Conservation (phyloP, 2,797 vertebrate species). For the Rhabdophis nuchalis region DNA sequence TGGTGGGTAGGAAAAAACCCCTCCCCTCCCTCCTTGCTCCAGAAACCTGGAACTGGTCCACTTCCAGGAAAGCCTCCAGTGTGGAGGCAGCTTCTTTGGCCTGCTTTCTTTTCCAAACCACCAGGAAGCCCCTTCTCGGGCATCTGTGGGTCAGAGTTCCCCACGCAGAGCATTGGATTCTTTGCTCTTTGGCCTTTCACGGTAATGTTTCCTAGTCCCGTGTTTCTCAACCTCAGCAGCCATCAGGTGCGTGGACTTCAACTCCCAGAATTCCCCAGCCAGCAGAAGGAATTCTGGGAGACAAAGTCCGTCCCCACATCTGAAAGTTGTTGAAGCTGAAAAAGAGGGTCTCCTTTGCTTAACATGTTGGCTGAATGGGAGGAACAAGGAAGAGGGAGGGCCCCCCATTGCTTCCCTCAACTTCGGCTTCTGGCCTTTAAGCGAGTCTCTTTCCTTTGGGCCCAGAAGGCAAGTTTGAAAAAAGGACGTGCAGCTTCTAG, state of each 20-base stretch:
- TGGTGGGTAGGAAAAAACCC: not conserved
- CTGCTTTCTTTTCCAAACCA: not conserved
- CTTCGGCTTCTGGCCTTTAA: not conserved
- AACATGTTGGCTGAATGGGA: not conserved
- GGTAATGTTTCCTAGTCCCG: not conserved
- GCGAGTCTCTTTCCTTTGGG: not conserved
- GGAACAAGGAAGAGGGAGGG: not conserved
- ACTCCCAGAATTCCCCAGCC: not conserved
- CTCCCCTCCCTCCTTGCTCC: not conserved
- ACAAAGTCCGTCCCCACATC: not conserved
- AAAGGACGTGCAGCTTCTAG: not conserved
- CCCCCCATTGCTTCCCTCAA: not conserved
- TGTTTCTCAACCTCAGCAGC: not conserved
- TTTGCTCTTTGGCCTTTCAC: not conserved
- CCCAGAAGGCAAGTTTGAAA: not conserved
- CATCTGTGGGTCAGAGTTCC: not conserved
- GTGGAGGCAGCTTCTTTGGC: not conserved
- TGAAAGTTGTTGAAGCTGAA: not conserved
- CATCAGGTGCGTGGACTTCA: not conserved
- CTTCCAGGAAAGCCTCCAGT: not conserved
- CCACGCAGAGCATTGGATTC: not conserved
- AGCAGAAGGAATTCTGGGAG: not conserved
- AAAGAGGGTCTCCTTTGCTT: not conserved
- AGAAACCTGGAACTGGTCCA: not conserved
- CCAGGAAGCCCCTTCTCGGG: not conserved